These are phyloP conservation scores for Nymphalis urticae DNA, from an alignment of 2,888 invertebrate species.

Conservation along the genomic window DNA sequence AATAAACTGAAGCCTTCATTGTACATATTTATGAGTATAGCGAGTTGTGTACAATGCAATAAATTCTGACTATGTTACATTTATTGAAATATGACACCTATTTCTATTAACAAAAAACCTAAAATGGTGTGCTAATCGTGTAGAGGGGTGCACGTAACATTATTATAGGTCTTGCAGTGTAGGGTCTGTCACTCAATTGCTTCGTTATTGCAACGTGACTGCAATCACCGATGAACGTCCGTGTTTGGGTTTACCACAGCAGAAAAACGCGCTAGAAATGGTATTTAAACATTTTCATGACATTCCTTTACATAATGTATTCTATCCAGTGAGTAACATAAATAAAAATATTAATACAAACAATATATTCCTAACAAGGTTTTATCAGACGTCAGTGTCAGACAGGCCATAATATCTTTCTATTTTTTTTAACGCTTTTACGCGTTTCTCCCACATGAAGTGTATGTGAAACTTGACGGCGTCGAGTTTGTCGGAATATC, in stretches of 20 bases:
- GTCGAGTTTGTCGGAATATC: too few species aligned
- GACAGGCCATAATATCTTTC: too few species aligned
- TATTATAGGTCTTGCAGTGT: slow-evolving; percentile 58
- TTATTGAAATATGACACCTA: slow-evolving; percentile 21
- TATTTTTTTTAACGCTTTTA: too few species aligned
- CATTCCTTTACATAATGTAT: too few species aligned
- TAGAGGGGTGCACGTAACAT: slow-evolving; percentile 46
- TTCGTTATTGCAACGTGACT: slow-evolving; percentile 73
- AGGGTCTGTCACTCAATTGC: slow-evolving; percentile 73
- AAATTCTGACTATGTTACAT: slow-evolving; percentile 25
- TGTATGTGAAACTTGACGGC: too few species aligned
- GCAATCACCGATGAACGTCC: slow-evolving; percentile 51
- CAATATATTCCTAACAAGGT: too few species aligned
- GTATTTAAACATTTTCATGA: neutral
- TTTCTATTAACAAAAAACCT: slow-evolving; percentile 2
- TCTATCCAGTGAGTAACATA: too few species aligned
- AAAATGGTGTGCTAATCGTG: slow-evolving; percentile 17
- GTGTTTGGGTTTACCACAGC: slow-evolving; percentile 39
- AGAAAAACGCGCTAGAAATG: neutral
- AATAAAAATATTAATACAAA: too few species aligned
- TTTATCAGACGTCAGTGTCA: too few species aligned
- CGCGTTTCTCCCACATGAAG: too few species aligned
- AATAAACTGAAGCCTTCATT: slow-evolving; percentile 5
- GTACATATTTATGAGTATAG: slow-evolving; percentile 1
- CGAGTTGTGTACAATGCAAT: slow-evolving; percentile 35